These are phyloP conservation scores for Diadema setosum DNA, from an alignment of 35 echinoderm and acorn worm species.

Conservation along the genomic window DNA sequence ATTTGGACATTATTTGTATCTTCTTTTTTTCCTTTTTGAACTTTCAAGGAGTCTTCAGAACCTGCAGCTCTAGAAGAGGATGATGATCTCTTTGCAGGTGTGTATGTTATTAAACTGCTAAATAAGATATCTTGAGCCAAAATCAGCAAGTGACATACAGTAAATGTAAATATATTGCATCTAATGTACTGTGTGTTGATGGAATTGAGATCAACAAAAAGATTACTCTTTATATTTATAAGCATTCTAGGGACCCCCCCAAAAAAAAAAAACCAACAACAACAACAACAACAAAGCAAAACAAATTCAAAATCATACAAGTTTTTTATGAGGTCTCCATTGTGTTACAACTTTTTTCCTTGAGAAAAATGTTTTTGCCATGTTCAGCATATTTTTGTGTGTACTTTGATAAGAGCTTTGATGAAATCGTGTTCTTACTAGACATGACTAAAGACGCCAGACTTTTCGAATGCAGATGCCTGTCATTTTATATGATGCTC, in stretches of 20 bases:
- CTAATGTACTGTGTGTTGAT: background rate
- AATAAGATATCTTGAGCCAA: background rate
- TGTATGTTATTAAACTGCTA: background rate
- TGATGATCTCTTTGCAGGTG: background rate
- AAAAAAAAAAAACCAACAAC: background rate
- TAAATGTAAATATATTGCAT: background rate
- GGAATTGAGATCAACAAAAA: background rate
- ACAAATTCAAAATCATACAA: too few relatives aligned
- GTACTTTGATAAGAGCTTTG: too few relatives aligned
- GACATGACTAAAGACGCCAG: too few relatives aligned
- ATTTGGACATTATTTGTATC: background rate
- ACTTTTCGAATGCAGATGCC: background rate
- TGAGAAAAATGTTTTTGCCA: too few relatives aligned
- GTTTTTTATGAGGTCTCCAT: too few relatives aligned
- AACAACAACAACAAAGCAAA: too few relatives aligned
- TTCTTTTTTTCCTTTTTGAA: background rate
- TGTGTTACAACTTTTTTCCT: too few relatives aligned
- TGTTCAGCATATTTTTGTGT: too few relatives aligned
- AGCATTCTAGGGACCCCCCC: background rate
- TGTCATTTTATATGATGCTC: background rate
- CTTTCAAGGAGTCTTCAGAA: background rate
- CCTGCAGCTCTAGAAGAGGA: background rate
- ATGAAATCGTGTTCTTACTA: too few relatives aligned
- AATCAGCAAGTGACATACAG: background rate
- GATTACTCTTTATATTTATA: background rate